Conservation (phyloP, 1,140 invertebrate genomes). For the Drosophila melanogaster region Release_6_plus_ISO1_MT NT_033777.3:7835001-7835500, state of each 20-base stretch:
- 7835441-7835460: slow-evolving; percentile 30
- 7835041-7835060: too few species aligned
- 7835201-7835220: slow-evolving; percentile 58
- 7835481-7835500: slow-evolving; percentile 62
- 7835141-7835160: slow-evolving; percentile 5
- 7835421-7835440: slow-evolving; percentile 48
- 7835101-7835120: background rate
- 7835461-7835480: slow-evolving; percentile 60
- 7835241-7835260: slow-evolving; percentile 35
- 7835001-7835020: too few species aligned
- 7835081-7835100: too few species aligned
- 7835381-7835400: slow-evolving; percentile 50
- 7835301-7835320: slow-evolving; percentile 56
- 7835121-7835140: background rate
- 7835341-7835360: background rate
- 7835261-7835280: slow-evolving; percentile 13
- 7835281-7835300: slow-evolving; percentile 6
- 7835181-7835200: slow-evolving; percentile 48
- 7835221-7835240: slow-evolving; percentile 4
- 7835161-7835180: slow-evolving; percentile 25
- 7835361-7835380: slow-evolving; percentile 6
- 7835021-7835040: too few species aligned
- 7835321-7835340: slow-evolving; percentile 6
- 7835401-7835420: slow-evolving; percentile 69
- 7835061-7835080: too few species aligned